Base-by-base conservation (phyloP, 2,888 invertebrate genomes). In the Escarpia spicata region DNA sequence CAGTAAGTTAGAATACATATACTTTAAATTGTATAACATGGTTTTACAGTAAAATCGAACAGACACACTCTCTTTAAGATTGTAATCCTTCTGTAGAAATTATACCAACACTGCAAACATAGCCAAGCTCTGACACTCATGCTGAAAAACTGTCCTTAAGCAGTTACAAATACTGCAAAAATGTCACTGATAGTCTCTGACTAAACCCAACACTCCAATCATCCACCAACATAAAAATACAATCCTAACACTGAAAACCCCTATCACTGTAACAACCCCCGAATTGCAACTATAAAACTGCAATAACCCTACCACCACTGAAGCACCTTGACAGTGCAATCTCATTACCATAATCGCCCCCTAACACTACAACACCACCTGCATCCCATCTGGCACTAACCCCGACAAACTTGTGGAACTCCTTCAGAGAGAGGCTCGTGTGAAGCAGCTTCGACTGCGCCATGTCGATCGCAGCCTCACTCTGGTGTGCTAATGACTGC, bases 391-490 rank as follows among this genome's bases (percentile, higher is more conserved):
- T 26, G n/a, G 43, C 43, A 26, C 93, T 91, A 92, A 96, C 96
- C 95, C 95, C 95, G 60, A 96, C 94, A 94, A 96, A 95, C 92
- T 95, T 95, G 92, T 95, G 95, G 93, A 95, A 96, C 58, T 95
- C 95, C 92, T 95, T 94, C 52, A 96, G 93, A 26, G 94, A 94
- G 37, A 93, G 93, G 52, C 95, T 95, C 8, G 95, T 94, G 60
- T 94, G 94, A 0, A 94, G 93, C 26, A 96, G 95, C 93, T 96
- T 95, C 10, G 95, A 94, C 93, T 95, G 95, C 2, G 96, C 96
- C 0, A 95, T 95, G 90, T 96, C 95, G n/a, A 96, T 95, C 9
- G 96, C 96, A 9, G 95, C 95, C 94, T 96, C 96, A 93, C 96
- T 96, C 93, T 96, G 96, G 31, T 94, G 92, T 3, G 96, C 96